These are phyloP conservation scores for Spisula subtruncata DNA, from an alignment of 2,888 invertebrate genomes.

Conservation along the genomic window DNA sequence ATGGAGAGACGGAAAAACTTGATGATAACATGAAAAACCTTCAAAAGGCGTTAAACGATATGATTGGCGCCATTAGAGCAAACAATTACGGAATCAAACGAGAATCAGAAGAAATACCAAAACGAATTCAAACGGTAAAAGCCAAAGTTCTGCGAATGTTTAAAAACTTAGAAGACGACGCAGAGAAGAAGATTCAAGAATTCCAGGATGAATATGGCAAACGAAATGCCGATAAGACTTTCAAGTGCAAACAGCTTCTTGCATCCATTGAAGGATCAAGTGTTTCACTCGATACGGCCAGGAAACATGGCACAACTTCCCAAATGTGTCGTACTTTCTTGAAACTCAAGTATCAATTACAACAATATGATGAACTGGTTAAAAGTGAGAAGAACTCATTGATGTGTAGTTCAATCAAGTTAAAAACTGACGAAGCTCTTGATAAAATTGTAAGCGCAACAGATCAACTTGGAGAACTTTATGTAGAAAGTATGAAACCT, in stretches of 20 bases:
- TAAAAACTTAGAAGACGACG: conserved; percentile 61
- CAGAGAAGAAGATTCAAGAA: conserved; percentile 37
- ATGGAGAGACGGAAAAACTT: conserved; percentile 45
- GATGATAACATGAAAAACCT: conserved; percentile 59
- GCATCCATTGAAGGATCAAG: conserved; percentile 61
- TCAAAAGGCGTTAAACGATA: conserved; percentile 50
- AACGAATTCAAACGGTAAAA: conserved; percentile 60
- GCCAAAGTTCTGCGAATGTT: conserved; percentile 60
- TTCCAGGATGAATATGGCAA: conserved; percentile 56
- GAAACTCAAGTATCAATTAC: conserved; percentile 55
- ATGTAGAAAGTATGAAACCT: conserved; percentile 39
- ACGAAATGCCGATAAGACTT: conserved; percentile 57
- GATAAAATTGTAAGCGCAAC: conserved; percentile 35
- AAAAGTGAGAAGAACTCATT: conserved; percentile 56
- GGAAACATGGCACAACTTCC: conserved; percentile 54
- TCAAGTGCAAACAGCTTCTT: conserved; percentile 58
- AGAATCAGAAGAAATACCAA: conserved; percentile 60
- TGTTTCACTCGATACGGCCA: conserved; percentile 51
- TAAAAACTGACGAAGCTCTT: conserved; percentile 48
- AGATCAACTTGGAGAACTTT: conserved; percentile 49
- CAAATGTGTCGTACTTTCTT: conserved; percentile 62
- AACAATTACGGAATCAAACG: conserved; percentile 55
- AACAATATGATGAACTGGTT: conserved; percentile 52
- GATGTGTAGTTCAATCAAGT: conserved; percentile 41
- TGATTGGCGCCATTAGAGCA: conserved; percentile 58